phyloP scores from a whole-genome alignment of 2,113 vertebrate genomes.

The Procapra przewalskii region DNA sequence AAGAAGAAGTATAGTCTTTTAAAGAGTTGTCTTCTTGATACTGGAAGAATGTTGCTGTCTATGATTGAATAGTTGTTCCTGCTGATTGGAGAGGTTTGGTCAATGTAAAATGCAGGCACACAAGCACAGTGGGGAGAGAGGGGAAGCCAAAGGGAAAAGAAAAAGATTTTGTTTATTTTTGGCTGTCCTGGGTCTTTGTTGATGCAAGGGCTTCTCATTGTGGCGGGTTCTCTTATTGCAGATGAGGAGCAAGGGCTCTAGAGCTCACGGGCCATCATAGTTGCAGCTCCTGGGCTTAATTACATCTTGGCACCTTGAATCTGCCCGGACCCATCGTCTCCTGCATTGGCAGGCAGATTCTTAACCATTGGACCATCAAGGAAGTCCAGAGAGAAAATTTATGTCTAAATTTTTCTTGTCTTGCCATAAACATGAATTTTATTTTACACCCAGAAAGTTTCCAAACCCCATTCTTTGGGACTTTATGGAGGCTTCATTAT shows the following conservation, averaged over 20 bases:
- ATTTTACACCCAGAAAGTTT: background rate
- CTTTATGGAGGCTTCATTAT: background rate
- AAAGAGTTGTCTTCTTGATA: background rate
- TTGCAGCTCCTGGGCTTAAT: background rate
- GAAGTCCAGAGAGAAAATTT: background rate
- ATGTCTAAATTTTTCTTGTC: background rate
- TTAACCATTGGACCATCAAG: background rate
- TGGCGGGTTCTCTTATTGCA: background rate
- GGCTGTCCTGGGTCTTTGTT: background rate
- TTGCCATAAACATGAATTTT: background rate
- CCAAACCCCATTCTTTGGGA: background rate
- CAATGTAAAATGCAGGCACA: background rate
- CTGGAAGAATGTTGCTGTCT: background rate
- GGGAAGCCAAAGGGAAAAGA: background rate
- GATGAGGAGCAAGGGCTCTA: background rate
- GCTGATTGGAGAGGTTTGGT: background rate
- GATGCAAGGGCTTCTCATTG: background rate
- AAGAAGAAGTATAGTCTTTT: background rate
- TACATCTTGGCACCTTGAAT: background rate
- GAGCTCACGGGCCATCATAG: background rate
- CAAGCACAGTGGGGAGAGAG: background rate
- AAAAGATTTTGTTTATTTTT: background rate
- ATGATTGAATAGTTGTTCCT: background rate
- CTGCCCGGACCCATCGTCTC: background rate
- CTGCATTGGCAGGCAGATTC: background rate